Conservation (phyloP, 1,140 invertebrate genomes). For the Drosophila triauraria region DNA sequence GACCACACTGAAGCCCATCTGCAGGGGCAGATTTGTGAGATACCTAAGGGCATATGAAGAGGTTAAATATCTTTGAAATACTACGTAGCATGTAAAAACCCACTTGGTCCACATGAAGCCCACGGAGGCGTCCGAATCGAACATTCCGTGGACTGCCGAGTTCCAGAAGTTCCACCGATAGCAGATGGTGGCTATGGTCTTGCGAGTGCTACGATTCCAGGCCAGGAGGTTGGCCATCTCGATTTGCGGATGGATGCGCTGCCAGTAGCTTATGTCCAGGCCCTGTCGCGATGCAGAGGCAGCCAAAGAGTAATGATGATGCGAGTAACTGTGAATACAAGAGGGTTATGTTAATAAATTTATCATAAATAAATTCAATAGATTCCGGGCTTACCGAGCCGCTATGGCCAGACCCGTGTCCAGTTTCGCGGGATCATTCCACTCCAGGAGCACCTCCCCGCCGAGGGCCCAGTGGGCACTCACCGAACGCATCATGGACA, state of each 20-base stretch:
- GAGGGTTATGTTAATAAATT: neutral
- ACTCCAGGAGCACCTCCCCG: slow-evolving; percentile 72
- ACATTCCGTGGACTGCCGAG: slow-evolving; percentile 68
- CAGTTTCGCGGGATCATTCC: slow-evolving; percentile 63
- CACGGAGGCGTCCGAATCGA: slow-evolving; percentile 79
- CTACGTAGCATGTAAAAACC: neutral
- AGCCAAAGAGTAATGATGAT: slow-evolving; percentile 65
- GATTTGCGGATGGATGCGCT: slow-evolving; percentile 75
- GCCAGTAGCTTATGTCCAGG: slow-evolving; percentile 82
- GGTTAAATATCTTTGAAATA: neutral
- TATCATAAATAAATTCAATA: too few species aligned
- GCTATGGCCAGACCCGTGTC: slow-evolving; percentile 67
- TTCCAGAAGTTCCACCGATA: slow-evolving; percentile 83
- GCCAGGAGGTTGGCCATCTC: slow-evolving; percentile 80
- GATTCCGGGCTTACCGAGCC: slow-evolving; percentile 45
- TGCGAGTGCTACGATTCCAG: slow-evolving; percentile 71
- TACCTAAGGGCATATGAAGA: slow-evolving; percentile 35
- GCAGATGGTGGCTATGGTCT: slow-evolving; percentile 74
- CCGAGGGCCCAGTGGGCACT: slow-evolving; percentile 69
- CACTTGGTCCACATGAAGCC: slow-evolving; percentile 81
- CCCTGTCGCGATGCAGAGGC: slow-evolving; percentile 68
- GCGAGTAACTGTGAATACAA: slow-evolving; percentile 49
- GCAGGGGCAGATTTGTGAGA: slow-evolving; percentile 57
- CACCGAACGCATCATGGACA: slow-evolving; percentile 74
- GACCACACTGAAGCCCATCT: slow-evolving; percentile 75